Base-by-base conservation (phyloP, 2,113 vertebrate genomes). In the Chloropsis hardwickii region DNA sequence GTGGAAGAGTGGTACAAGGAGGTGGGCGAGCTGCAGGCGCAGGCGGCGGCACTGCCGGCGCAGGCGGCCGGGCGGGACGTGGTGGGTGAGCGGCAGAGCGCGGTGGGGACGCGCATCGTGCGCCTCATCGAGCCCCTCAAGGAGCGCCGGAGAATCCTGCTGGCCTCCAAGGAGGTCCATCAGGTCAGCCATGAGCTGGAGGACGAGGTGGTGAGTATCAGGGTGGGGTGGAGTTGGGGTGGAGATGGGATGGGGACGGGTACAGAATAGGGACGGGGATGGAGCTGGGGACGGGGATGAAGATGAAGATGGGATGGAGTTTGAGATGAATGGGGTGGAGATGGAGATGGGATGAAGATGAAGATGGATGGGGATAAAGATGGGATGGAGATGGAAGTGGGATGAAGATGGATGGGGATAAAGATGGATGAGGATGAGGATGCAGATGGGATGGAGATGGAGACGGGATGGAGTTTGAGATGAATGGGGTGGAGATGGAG, bases 151-250 rank as follows among this genome's bases (percentile, higher is more conserved):
- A 98, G 99, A 44, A 97, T 99, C 94, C 97, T 99, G 45, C 95
- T 99, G 84, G 99, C 99, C 2, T 98, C 99, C 28, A 99, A 99
- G 88, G 99, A 99, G 89, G 98, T 99, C n/a, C 99, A 99, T 48
- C 99, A 99, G 97, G 98, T 99, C 39, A 98, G 98, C 47, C 98
- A 99, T 44, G 99, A 99, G 82, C 57, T 84, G 81, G 67, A 73
- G 71, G 71, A 76, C 3, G 82, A 58, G 61, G 20, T 66, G 82
- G 82, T 73, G 81, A 54, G 81, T 71, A 29, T 12, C 15, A 2
- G 20, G 14, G 14, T 8, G n/a, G 23, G 45, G 25, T 70, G 21
- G 3, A 39, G 19, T 35, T n/a, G n/a, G n/a, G 45, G 7, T 51
- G 50, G 50, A 28, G 50, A 6, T 13, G 31, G 15, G 42, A 21